Evolutionary conservation across 30 jellyfish, hydroid and myxozoan species (phyloP).

Genomic region (Clytia hemisphaerica): DNA sequence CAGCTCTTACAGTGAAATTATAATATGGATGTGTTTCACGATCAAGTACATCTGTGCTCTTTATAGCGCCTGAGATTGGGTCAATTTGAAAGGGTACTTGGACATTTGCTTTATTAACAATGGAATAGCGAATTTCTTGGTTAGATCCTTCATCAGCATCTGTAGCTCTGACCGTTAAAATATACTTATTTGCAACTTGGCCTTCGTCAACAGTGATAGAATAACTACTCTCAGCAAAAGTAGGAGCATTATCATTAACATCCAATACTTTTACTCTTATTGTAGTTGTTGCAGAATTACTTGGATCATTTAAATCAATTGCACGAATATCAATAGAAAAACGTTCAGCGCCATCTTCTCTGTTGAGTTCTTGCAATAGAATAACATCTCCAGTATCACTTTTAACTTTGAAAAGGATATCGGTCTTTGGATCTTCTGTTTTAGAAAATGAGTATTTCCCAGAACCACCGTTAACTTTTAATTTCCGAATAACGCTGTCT

Average conservation of each 20-base stretch:
- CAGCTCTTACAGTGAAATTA: constrained; percentile 6
- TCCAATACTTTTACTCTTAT: too few species aligned
- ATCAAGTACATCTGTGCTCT: constrained; percentile 22
- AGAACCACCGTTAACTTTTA: too few species aligned
- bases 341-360: too few species aligned
- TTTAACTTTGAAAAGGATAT: too few species aligned
- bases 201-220: neutral
- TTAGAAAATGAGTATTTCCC: too few species aligned
- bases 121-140: constrained; percentile 8
- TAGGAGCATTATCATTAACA: constrained; percentile 29
- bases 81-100: constrained; percentile 25
- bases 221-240: neutral
- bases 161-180: constrained; percentile 19
- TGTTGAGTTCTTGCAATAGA: too few species aligned
- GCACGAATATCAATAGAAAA: too few species aligned
- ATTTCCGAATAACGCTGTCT: too few species aligned
- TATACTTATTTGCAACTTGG: neutral
- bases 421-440: too few species aligned
- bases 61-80: constrained; percentile 20
- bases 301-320: too few species aligned
- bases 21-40: constrained; percentile 19
- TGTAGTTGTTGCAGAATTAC: too few species aligned
- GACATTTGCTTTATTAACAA: neutral
- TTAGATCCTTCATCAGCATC: constrained; percentile 27
- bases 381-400: too few species aligned